Conservation (phyloP, 2,888 invertebrate species). For the Mythimna pallens region DNA sequence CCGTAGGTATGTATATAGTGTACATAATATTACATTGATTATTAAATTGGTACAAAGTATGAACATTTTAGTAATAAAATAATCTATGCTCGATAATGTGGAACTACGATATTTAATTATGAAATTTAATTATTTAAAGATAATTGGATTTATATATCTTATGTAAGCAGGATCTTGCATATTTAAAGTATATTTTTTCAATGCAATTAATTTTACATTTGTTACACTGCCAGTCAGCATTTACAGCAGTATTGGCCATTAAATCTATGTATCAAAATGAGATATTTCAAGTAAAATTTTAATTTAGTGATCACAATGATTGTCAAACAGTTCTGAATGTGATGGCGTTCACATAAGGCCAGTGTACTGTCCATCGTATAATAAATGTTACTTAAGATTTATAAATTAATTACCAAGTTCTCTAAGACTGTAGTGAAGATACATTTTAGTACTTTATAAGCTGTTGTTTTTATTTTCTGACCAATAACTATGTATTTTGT, state of each 20-base stretch:
- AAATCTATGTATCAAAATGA: conserved; percentile 61
- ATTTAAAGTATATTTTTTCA: conserved; percentile 72
- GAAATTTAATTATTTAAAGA: conserved; percentile 55
- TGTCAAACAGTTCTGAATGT: conserved; percentile 54
- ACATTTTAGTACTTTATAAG: conserved; percentile 79
- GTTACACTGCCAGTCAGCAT: conserved; percentile 85
- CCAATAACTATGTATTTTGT: conserved; percentile 86
- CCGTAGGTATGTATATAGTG: conserved; percentile 78
- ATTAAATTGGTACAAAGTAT: conserved; percentile 67
- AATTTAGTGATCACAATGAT: conserved; percentile 56
- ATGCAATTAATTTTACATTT: conserved; percentile 75
- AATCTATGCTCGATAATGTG: conserved; percentile 64
- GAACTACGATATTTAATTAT: conserved; percentile 69
- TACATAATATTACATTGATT: conserved; percentile 72
- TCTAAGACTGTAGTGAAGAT: conserved; percentile 83
- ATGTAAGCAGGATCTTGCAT: conserved; percentile 84
- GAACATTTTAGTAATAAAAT: conserved; percentile 59
- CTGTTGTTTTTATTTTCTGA: conserved; percentile 87
- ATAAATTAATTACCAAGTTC: conserved; percentile 72
- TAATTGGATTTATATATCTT: conserved; percentile 60
- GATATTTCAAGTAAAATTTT: conserved; percentile 59
- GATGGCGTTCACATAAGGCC: conserved; percentile 61
- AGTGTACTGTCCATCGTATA: conserved; percentile 66
- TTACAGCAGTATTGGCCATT: conserved; percentile 72
- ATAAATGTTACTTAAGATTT: conserved; percentile 68